These are phyloP conservation scores for Xestia ashworthii DNA, from an alignment of 2,888 invertebrate species.

Conservation along the genomic window DNA sequence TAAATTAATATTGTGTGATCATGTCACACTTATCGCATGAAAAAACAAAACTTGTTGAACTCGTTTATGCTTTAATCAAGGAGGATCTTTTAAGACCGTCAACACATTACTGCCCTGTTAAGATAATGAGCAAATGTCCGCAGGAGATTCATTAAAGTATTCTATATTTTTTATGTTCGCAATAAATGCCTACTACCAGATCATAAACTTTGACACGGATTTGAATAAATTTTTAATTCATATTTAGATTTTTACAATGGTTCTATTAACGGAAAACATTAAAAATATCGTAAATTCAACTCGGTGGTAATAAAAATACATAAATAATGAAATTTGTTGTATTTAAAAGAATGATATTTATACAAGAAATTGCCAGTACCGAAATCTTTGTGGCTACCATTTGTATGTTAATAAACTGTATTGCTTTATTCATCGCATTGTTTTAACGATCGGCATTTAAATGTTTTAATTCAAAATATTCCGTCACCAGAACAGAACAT, in stretches of 20 bases:
- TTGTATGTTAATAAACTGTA: constrained; percentile 59
- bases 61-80: constrained; percentile 43
- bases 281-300: constrained; percentile 46
- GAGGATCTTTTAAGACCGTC: constrained; percentile 26
- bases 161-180: constrained; percentile 47
- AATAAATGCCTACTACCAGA: constrained; percentile 53
- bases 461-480: constrained; percentile 2
- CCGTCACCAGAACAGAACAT: neutral
- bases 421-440: constrained; percentile 44
- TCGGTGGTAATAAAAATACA: constrained; percentile 49
- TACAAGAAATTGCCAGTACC: neutral
- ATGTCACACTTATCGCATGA: constrained; percentile 25
- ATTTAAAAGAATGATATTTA: constrained; percentile 22
- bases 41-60: constrained; percentile 48
- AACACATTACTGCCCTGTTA: constrained; percentile 40
- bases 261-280: constrained; percentile 42
- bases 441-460: constrained; percentile 44
- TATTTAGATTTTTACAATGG: constrained; percentile 60
- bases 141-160: constrained; percentile 41
- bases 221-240: constrained; percentile 62
- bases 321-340: constrained; percentile 36
- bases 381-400: constrained; percentile 26
- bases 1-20: constrained; percentile 19
- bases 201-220: constrained; percentile 58
- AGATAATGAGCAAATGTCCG: constrained; percentile 42